A percentile compares a stretch with the other conserved stretches of the same genome.
Evolutionary conservation across 2,113 vertebrate genomes (phyloP).

Genomic region (Ammodytes dubius): DNA sequence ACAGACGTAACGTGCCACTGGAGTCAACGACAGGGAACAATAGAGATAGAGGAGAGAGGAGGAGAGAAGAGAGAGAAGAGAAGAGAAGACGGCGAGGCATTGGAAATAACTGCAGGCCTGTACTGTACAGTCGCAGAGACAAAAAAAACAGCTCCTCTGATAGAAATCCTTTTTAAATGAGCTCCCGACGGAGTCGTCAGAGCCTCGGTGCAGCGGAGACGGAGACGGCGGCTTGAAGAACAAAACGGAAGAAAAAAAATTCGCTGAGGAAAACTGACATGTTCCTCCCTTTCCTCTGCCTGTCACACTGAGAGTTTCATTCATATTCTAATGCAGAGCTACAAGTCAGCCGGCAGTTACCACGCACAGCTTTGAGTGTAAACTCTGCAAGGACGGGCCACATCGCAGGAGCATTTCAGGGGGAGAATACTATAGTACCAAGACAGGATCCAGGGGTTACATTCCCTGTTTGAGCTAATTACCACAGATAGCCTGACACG

Average conservation of each 20-base stretch:
- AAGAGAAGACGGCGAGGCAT: slow-evolving; percentile 38
- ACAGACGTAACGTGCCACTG: slow-evolving; percentile 55
- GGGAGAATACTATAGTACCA: slow-evolving; percentile 31
- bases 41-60: slow-evolving; percentile 36
- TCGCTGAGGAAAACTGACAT: slow-evolving; percentile 44
- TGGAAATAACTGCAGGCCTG: slow-evolving; percentile 38
- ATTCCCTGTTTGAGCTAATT: slow-evolving; percentile 58
- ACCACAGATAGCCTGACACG: slow-evolving; percentile 31
- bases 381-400: slow-evolving; percentile 30
- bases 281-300: slow-evolving; percentile 44
- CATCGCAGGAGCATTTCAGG: slow-evolving; percentile 45
- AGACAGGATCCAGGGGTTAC: slow-evolving; percentile 15
- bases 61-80: slow-evolving; percentile 47
- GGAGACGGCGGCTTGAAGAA: slow-evolving; percentile 5
- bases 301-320: slow-evolving; percentile 50
- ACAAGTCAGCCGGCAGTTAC: slow-evolving; percentile 51
- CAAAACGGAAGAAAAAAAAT: slow-evolving; percentile 23
- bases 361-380: slow-evolving; percentile 24
- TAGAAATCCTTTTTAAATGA: slow-evolving; percentile 61
- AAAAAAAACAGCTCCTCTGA: slow-evolving; percentile 30
- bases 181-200: slow-evolving; percentile 58
- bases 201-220: slow-evolving; percentile 45
- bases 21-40: slow-evolving; percentile 42
- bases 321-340: slow-evolving; percentile 60
- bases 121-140: slow-evolving; percentile 8